Evolutionary conservation across 2,113 vertebrate genomes (phyloP).

Genomic region (Menura novaehollandiae): DNA sequence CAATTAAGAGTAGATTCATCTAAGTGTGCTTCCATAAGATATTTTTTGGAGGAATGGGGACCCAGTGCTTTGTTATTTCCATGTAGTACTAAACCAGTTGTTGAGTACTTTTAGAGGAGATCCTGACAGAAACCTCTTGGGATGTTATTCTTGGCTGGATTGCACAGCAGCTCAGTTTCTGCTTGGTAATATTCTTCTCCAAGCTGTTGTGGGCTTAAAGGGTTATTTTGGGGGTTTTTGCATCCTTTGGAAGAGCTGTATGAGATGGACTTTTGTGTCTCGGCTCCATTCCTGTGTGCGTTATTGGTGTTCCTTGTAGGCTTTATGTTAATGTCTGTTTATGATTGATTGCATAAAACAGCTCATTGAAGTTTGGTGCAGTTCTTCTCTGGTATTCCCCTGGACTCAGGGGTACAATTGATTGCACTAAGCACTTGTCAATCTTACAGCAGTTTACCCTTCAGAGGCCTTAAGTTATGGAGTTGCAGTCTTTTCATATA

Average conservation of each 20-base stretch:
- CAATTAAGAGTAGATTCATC: background rate
- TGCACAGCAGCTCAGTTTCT: background rate
- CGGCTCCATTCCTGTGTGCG: rapidly evolving
- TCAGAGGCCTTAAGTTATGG: background rate
- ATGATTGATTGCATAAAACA: background rate
- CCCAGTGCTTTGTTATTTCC: background rate
- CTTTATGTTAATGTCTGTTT: background rate
- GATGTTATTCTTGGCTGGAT: background rate
- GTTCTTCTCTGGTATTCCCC: rapidly evolving
- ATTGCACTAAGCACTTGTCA: background rate
- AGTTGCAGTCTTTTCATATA: background rate
- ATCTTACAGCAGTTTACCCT: background rate
- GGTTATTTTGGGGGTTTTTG: background rate
- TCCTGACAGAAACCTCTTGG: background rate
- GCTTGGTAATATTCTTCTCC: background rate
- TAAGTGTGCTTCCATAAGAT: background rate
- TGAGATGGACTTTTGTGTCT: background rate
- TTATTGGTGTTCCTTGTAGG: background rate
- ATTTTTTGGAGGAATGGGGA: background rate
- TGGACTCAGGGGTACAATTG: rapidly evolving
- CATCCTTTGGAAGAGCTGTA: background rate
- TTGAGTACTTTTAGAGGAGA: background rate
- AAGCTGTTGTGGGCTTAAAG: background rate
- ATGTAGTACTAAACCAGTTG: background rate
- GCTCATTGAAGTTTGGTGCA: background rate